Evolutionary conservation across 2,888 invertebrate species (phyloP), one percentile per base, ranked within the genome.

Genomic region (Drosophila colorata): DNA sequence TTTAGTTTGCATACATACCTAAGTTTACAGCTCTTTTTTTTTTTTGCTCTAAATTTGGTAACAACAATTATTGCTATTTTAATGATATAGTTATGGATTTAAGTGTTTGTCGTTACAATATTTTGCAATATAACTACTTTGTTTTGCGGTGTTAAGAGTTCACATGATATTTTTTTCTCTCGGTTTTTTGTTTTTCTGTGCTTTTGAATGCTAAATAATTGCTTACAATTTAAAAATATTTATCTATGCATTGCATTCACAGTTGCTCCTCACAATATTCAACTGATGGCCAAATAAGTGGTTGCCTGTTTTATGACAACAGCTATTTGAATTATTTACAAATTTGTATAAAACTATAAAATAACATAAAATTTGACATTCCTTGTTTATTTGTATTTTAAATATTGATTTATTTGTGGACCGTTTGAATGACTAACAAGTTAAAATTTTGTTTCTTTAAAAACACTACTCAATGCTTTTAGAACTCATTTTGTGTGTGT

Each of bases 61-160:
- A 85, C 87, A 83, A 87, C 87, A 86, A 86, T 82, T 86, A 86
- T 81, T 86, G 80, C 81, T 81, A 83, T 72, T 75, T 80, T 68
- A 84, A 69, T 71, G 76, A 61, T 43, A 74, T 75, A 68, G 68
- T 75, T 80, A 70, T 84, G 84, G 52, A 69, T 84, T 79, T 59
- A 76, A 82, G 69, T 79, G 68, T 79, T 66, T 81, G 58, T 66
- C 52, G 41, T 71, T 69, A 43, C 67, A 55, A 61, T 63, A 33
- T 56, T 69, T 41, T 71, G 55, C 68, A 64, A 55, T 69, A 52
- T 64, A 63, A 40, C 67, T 76, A 68, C 46, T 76, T 67, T 68
- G 69, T 52, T 67, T 87, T 56, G 78, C 69, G 84, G 75, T 80
- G 80, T 74, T 64, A 69, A 56, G 78, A 81, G 68, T 71, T 81